A percentile compares a stretch with the other conserved stretches of the same genome.
phyloP scores from a whole-genome alignment of 2,888 invertebrate species.

The Amiota mariae region DNA sequence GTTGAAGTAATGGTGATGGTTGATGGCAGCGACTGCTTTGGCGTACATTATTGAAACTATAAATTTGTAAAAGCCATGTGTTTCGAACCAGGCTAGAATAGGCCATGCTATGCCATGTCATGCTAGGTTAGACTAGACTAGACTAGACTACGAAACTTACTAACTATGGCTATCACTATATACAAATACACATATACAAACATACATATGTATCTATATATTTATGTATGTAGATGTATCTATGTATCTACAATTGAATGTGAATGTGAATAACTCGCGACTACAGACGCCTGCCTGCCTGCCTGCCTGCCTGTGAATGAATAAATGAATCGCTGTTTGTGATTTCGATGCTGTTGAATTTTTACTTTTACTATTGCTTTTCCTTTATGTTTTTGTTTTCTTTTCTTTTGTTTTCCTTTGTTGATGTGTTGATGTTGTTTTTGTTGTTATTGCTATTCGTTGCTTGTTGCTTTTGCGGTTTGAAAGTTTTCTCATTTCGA shows the following conservation, averaged over 20 bases:
- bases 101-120: neutral
- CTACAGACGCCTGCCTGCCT: neutral
- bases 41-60: constrained; percentile 29
- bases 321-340: neutral
- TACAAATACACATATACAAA: too few species aligned
- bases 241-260: neutral
- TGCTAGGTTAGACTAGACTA: too few species aligned
- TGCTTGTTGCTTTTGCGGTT: constrained; percentile 29
- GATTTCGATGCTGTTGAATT: neutral
- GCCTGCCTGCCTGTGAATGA: neutral
- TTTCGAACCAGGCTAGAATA: neutral
- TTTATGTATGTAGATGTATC: too few species aligned
- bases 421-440: constrained; percentile 12
- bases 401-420: too few species aligned
- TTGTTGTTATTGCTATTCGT: constrained; percentile 29
- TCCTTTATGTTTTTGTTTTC: constrained; percentile 1
- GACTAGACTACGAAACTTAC: too few species aligned
- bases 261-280: neutral
- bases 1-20: neutral
- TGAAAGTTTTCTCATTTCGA: constrained; percentile 30
- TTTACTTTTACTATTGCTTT: constrained; percentile 27
- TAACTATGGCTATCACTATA: too few species aligned
- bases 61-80: constrained; percentile 25
- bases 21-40: neutral
- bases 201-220: neutral